Percentiles rank a stretch among this genome's conserved stretches.
phyloP scores from a whole-genome alignment of 2,113 vertebrate species.

The Cephalophus harveyi region DNA sequence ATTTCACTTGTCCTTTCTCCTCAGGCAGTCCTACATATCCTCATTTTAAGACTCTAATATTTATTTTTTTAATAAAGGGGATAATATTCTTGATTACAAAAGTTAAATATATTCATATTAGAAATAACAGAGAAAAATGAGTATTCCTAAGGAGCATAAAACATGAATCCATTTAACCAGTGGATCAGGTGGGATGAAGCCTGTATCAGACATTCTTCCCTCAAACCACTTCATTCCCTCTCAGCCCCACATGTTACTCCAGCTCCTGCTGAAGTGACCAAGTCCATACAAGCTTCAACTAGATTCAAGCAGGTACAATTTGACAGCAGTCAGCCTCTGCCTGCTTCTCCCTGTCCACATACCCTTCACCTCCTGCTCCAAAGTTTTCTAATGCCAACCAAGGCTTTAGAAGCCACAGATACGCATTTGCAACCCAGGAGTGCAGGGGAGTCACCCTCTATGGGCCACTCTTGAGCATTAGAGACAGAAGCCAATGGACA shows the following conservation, averaged over 20 bases:
- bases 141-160: background rate
- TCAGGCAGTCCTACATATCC: background rate
- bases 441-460: background rate
- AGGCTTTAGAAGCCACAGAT: background rate
- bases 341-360: background rate
- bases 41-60: background rate
- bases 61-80: background rate
- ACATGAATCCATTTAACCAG: background rate
- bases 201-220: background rate
- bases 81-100: background rate
- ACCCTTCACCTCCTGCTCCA: background rate
- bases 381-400: background rate
- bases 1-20: background rate
- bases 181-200: background rate
- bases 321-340: background rate
- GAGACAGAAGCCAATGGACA: background rate
- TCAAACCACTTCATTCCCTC: background rate
- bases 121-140: background rate
- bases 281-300: background rate
- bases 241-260: background rate
- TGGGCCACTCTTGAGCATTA: background rate
- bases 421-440: background rate
- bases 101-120: background rate
- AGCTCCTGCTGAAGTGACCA: background rate
- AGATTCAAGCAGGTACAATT: background rate